Base-by-base conservation (phyloP, 2,888 invertebrate species). In the Anthophora plumipes region DNA sequence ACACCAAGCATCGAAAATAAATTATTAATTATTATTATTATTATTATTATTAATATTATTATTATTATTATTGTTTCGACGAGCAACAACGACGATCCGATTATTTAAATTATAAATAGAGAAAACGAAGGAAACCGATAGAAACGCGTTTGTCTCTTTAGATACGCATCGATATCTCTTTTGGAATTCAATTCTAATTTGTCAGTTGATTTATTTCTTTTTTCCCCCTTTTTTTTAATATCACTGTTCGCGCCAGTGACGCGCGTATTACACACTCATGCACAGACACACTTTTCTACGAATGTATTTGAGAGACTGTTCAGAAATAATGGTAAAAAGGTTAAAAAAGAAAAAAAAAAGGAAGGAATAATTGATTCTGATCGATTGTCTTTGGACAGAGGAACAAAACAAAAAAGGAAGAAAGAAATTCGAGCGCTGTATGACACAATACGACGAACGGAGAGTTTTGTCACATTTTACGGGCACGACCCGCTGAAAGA, bases 301-400 rank as follows among this genome's bases (percentile, higher is more conserved):
- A 63, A 75, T 77, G 78, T 75, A 76, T 85, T 85, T 82, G 79
- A 86, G 79, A 88, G 87, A 88, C 83, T 86, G 86, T 81, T 73
- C 74, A 75, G 78, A 83, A 80, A 59, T 66, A 78, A 79, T 75
- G 76, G 0, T 39, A 55, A 17, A 4, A 55, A 55, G 31, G 7
- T 11, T 11, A 61, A 61, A 17, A 60, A 43, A 25, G 14, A 41
- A 55, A 41, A 37, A n/a, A 6, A 60, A 67, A 17, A 31, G 31
- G 39, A 43, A 31, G 11, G 48, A 48, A 81, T 79, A 48, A 81
- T 79, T 81, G 77, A 66, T 69, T 82, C 76, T 52, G 64, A 81
- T 84, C 66, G 80, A 82, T 74, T 59, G 66, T 80, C 75, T 67
- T 71, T 31, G 4, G 31, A 31, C 31, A 14, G 41, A 41, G 12